Conservation (phyloP, 2,888 invertebrate species). For the Luperina nickerlii region DNA sequence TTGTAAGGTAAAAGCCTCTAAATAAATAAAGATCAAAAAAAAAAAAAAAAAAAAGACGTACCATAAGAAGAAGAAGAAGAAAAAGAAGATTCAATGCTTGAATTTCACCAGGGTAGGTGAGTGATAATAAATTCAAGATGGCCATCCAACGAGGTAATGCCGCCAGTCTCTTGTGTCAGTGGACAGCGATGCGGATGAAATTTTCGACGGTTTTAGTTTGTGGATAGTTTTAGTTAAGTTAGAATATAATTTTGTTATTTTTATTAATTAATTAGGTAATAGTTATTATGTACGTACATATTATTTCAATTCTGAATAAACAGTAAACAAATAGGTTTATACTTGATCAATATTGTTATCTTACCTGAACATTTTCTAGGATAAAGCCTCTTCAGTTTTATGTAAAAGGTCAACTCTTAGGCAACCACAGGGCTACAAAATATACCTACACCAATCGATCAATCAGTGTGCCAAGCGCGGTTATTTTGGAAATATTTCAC, state of each 20-base stretch:
- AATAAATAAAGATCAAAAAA: too few relatives aligned
- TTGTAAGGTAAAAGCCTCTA: too few relatives aligned
- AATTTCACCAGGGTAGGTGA: neutral
- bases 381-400: neutral
- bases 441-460: conserved; percentile 18
- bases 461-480: conserved; percentile 33
- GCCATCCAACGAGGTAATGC: too few relatives aligned
- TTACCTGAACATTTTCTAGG: neutral
- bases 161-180: too few relatives aligned
- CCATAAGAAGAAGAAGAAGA: neutral
- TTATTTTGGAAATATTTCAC: conserved; percentile 56
- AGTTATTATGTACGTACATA: too few relatives aligned
- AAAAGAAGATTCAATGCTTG: neutral
- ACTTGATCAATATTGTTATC: neutral
- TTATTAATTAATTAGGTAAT: too few relatives aligned
- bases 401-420: neutral
- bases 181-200: too few relatives aligned
- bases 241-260: too few relatives aligned
- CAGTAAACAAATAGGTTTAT: neutral
- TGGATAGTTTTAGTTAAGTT: too few relatives aligned
- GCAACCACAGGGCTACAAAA: neutral
- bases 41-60: too few relatives aligned
- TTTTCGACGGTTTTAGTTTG: too few relatives aligned
- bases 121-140: neutral
- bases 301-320: neutral